phyloP scores from a whole-genome alignment of 2,797 vertebrate genomes.

The Semaprochilodus insignis region DNA sequence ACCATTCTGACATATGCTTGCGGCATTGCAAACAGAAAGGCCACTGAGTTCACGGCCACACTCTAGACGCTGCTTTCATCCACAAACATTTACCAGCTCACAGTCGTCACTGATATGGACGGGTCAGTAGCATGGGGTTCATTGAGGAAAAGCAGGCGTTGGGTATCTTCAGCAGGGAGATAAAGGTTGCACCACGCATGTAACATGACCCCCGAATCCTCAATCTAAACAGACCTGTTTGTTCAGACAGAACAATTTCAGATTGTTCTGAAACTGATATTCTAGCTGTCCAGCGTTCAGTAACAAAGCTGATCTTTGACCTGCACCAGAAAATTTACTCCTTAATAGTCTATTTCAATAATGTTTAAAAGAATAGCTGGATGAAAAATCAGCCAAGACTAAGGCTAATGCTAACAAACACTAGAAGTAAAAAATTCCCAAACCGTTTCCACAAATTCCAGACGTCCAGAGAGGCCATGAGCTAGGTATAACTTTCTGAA shows the following conservation, averaged over 20 bases:
- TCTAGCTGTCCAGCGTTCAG: not conserved
- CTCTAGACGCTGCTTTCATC: slow-evolving; percentile 48
- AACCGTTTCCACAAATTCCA: no score
- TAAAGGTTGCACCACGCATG: slow-evolving; percentile 24
- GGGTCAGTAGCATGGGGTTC: slow-evolving; percentile 69
- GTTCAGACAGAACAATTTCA: not conserved
- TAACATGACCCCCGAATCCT: not conserved
- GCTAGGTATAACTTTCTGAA: no score
- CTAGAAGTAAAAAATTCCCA: no score
- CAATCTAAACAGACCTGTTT: not conserved
- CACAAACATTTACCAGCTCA: slow-evolving; percentile 71
- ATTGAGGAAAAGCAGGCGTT: slow-evolving; percentile 30
- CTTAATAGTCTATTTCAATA: not conserved
- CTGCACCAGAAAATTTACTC: not conserved
- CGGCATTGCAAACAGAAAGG: slow-evolving; percentile 49
- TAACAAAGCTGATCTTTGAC: not conserved
- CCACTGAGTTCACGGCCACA: slow-evolving; percentile 34
- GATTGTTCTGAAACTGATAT: not conserved
- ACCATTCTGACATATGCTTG: slow-evolving; percentile 52
- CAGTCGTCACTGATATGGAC: slow-evolving; percentile 58
- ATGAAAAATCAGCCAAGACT: no score
- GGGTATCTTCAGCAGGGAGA: slow-evolving; percentile 12
- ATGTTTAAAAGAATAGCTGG: no score
- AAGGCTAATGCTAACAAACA: no score
- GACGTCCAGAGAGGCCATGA: no score